Conservation (phyloP, 2,888 invertebrate genomes). For the Chamaedrilus cognettii region DNA sequence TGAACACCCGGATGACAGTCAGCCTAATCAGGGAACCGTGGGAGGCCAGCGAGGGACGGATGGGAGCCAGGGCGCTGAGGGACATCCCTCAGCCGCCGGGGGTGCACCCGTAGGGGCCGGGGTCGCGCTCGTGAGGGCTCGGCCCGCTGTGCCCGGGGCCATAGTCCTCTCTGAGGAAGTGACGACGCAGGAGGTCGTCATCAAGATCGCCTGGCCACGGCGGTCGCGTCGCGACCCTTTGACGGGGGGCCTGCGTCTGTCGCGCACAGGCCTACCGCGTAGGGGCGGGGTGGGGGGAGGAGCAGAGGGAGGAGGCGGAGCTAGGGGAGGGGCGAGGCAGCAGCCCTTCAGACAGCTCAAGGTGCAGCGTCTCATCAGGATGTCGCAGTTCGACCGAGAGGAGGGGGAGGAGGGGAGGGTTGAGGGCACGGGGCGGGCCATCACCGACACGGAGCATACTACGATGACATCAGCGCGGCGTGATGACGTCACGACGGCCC, state of each 20-base stretch:
- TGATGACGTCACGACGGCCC: not conserved
- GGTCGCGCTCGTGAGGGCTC: not conserved
- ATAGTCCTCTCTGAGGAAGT: constrained; percentile 17
- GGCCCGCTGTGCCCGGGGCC: not conserved
- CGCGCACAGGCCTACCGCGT: not conserved
- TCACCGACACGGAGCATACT: not conserved
- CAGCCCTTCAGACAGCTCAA: constrained; percentile 13
- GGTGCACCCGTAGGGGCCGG: too few relatives aligned
- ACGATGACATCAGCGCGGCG: too few relatives aligned
- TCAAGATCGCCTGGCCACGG: constrained; percentile 19
- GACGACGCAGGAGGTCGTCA: constrained; percentile 15
- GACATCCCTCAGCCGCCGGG: too few relatives aligned
- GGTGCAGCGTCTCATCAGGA: constrained; percentile 9
- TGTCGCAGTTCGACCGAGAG: constrained; percentile 5
- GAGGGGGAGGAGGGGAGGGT: not conserved
- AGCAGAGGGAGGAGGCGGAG: not conserved
- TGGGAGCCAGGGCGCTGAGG: too few relatives aligned
- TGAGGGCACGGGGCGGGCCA: not conserved
- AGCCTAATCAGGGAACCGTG: not conserved
- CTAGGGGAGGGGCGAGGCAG: not conserved
- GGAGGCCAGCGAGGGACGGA: too few relatives aligned
- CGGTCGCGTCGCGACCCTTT: not conserved
- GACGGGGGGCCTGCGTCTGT: not conserved
- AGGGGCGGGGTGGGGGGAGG: not conserved
- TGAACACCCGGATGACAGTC: too few relatives aligned